Conservation (phyloP, 1,140 invertebrate genomes). For the Leptoteleia sp. region DNA sequence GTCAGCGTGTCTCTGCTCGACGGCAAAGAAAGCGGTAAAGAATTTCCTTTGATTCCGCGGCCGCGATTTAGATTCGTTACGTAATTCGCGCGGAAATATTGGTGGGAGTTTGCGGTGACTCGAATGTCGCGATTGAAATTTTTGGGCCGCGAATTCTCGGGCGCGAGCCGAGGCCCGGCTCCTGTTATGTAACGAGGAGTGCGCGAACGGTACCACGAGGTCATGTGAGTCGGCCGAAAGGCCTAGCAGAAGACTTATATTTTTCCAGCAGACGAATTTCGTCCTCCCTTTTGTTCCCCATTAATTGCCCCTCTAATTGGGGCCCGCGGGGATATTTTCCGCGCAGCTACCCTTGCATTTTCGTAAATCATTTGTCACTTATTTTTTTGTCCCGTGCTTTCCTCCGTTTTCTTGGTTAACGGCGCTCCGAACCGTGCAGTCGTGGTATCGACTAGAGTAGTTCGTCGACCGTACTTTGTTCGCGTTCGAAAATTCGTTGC, state of each 20-base stretch:
- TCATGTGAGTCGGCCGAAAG: conserved; percentile 36
- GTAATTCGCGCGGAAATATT: too few species aligned
- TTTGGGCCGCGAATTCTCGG: neutral
- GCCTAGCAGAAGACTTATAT: conserved; percentile 55
- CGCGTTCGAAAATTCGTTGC: too few species aligned
- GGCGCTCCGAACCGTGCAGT: neutral
- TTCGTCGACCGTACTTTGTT: conserved; percentile 2
- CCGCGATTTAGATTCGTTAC: too few species aligned
- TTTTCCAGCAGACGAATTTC: conserved; percentile 60
- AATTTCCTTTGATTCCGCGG: conserved; percentile 1
- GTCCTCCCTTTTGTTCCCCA: neutral
- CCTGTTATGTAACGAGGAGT: conserved; percentile 47
- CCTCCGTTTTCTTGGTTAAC: conserved; percentile 2
- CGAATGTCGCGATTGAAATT: neutral
- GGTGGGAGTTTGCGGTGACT: too few species aligned
- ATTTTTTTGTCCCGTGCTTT: conserved; percentile 7
- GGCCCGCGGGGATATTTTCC: neutral
- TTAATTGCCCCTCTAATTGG: neutral
- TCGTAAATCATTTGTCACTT: neutral
- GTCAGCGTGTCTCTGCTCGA: conserved; percentile 74
- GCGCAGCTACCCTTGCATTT: neutral
- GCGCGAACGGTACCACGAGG: conserved; percentile 58
- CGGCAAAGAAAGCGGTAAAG: conserved; percentile 69
- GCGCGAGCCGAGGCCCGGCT: conserved; percentile 26
- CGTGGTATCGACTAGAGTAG: conserved; percentile 14